Percentiles rank a stretch among this genome's conserved stretches.
phyloP scores from a whole-genome alignment of 2,888 invertebrate species.

The Protodeltote pygarga region DNA sequence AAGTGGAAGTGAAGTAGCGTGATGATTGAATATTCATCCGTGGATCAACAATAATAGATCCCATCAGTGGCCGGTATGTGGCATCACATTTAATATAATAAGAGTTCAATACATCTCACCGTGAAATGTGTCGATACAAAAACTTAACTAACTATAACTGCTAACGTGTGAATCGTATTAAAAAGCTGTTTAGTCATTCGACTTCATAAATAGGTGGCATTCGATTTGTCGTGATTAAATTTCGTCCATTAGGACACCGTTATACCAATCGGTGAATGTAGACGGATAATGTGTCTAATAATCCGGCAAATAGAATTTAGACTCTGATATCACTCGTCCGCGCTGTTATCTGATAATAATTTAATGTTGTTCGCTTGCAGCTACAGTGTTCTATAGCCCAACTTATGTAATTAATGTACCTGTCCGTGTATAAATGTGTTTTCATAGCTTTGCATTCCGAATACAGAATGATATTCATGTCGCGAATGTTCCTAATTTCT shows the following conservation, averaged over 20 bases:
- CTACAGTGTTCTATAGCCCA: background rate
- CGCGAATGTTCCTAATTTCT: background rate
- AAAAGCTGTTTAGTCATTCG: slow-evolving; percentile 86
- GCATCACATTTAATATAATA: slow-evolving; percentile 86
- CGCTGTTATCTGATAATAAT: slow-evolving; percentile 57
- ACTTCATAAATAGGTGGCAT: slow-evolving; percentile 86
- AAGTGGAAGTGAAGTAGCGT: slow-evolving; percentile 73
- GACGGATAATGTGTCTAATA: slow-evolving; percentile 77
- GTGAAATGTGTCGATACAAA: slow-evolving; percentile 86
- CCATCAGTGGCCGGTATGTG: slow-evolving; percentile 84
- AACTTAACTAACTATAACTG: slow-evolving; percentile 86
- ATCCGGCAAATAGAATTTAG: slow-evolving; percentile 76
- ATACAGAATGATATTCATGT: background rate
- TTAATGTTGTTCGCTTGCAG: slow-evolving; percentile 34
- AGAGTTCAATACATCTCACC: slow-evolving; percentile 84
- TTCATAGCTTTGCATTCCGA: background rate
- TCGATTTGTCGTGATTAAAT: slow-evolving; percentile 87
- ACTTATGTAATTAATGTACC: slow-evolving; percentile 4
- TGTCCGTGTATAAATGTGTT: background rate
- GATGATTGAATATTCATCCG: slow-evolving; percentile 86
- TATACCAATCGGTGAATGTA: slow-evolving; percentile 73
- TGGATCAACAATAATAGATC: slow-evolving; percentile 86
- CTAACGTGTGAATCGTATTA: slow-evolving; percentile 87
- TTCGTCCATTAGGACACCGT: slow-evolving; percentile 84
- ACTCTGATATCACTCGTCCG: slow-evolving; percentile 62